Percentiles rank a stretch among this genome's conserved stretches.
These are phyloP conservation scores for Carposina sasakii DNA, from an alignment of 1,140 invertebrate species.

Conservation along the genomic window DNA sequence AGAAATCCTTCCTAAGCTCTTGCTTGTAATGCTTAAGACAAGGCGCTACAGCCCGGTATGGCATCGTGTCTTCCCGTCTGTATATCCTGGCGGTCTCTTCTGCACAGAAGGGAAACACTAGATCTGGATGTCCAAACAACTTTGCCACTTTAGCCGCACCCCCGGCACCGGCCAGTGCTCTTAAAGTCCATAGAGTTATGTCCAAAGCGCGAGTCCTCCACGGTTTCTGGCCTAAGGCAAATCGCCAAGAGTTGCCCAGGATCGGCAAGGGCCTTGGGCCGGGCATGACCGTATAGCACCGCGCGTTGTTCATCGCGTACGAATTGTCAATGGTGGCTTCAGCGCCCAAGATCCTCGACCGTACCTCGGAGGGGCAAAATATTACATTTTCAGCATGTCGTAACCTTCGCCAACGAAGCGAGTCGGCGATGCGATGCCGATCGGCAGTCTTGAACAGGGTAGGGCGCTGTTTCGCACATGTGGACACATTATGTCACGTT, in stretches of 20 bases:
- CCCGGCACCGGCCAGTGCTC: constrained; percentile 69
- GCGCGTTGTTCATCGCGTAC: constrained; percentile 58
- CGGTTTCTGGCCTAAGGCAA: constrained; percentile 72
- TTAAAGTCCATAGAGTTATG: constrained; percentile 50
- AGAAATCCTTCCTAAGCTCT: constrained; percentile 81
- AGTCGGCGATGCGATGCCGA: constrained; percentile 33
- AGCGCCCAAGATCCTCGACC: constrained; percentile 29
- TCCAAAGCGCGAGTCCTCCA: constrained; percentile 57
- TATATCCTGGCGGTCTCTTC: constrained; percentile 85
- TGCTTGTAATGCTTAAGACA: constrained; percentile 86
- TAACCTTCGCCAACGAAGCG: constrained; percentile 36
- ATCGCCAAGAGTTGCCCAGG: constrained; percentile 87
- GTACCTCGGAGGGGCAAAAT: neutral
- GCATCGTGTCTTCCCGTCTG: constrained; percentile 82
- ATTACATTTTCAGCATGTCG: constrained; percentile 61
- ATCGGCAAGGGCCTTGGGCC: constrained; percentile 84
- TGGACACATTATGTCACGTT: no score
- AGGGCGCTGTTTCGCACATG: no score
- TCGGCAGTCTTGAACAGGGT: no score
- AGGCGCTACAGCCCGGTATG: constrained; percentile 84
- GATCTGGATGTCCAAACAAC: constrained; percentile 83
- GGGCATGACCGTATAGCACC: constrained; percentile 81
- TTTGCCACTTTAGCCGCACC: constrained; percentile 83
- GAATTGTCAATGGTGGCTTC: constrained; percentile 40
- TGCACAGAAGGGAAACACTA: constrained; percentile 85